Percentiles rank a stretch among this genome's conserved stretches.
Conservation (phyloP, 2,113 vertebrate genomes). For the Embiotoca jacksoni region DNA sequence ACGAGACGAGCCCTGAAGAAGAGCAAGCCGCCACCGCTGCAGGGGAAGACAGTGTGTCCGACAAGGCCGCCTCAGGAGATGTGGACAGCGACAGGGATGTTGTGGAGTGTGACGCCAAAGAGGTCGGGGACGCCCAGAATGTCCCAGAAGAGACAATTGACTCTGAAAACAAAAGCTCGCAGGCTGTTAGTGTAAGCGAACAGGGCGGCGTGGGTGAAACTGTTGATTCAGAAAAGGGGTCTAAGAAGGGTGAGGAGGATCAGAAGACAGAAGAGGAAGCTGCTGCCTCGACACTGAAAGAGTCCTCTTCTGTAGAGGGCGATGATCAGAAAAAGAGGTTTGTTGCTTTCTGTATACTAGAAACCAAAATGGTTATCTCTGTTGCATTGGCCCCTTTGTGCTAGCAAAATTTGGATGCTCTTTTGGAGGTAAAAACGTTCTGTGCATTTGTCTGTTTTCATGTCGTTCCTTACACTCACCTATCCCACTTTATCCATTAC, state of each 20-base stretch:
- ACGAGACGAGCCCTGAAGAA: constrained; percentile 89
- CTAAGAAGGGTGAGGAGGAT: constrained; percentile 92
- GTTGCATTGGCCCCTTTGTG: constrained; percentile 91
- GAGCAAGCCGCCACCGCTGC: constrained; percentile 88
- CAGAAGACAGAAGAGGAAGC: constrained; percentile 91
- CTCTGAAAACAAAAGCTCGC: constrained; percentile 87
- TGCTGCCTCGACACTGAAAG: constrained; percentile 91
- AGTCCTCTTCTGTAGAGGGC: constrained; percentile 97
- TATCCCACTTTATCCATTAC: constrained; percentile 63
- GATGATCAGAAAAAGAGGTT: constrained; percentile 99
- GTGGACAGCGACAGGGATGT: constrained; percentile 87
- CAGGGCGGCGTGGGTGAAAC: constrained; percentile 84
- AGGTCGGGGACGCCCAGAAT: constrained; percentile 83
- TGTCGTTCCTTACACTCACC: constrained; percentile 64
- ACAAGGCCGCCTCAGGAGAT: constrained; percentile 84
- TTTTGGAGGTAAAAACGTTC: constrained; percentile 82
- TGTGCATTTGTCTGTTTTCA: constrained; percentile 75
- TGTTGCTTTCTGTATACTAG: constrained; percentile 99
- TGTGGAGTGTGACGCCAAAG: constrained; percentile 86
- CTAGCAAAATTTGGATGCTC: constrained; percentile 84
- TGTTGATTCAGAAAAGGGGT: constrained; percentile 87
- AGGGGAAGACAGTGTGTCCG: constrained; percentile 89
- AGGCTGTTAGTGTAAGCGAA: constrained; percentile 88
- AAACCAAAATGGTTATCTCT: constrained; percentile 95
- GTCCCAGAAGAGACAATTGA: constrained; percentile 88